Conservation (phyloP, 2,888 invertebrate species). For the Lasioglossum vierecki region DNA sequence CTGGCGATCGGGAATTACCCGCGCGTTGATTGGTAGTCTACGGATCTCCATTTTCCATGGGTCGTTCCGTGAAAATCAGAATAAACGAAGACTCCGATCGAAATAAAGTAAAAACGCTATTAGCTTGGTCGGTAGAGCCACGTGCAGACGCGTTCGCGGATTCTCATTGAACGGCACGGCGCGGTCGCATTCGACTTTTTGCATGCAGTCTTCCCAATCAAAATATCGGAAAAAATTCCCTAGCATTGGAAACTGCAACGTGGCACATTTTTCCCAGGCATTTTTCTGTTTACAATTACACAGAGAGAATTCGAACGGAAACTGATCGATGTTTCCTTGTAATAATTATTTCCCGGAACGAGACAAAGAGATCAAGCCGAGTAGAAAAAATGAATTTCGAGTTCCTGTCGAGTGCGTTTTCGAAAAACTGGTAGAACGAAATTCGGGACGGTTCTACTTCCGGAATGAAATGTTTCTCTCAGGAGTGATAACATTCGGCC, state of each 20-base stretch:
- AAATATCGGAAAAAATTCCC: constrained; percentile 1
- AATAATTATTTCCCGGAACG: neutral
- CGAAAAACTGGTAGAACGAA: neutral
- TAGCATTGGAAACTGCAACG: neutral
- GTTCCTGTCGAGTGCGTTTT: neutral
- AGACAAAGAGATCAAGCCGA: neutral
- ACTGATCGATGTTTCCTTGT: neutral
- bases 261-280: neutral
- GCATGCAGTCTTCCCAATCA: neutral
- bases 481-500: neutral
- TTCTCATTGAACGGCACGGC: neutral
- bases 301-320: neutral
- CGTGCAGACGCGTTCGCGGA: neutral
- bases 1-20: neutral
- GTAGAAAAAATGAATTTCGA: neutral
- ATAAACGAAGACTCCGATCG: neutral
- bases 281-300: neutral
- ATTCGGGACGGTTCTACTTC: neutral
- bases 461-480: neutral
- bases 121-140: neutral
- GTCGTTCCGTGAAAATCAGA: neutral
- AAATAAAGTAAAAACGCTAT: neutral
- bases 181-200: neutral
- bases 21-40: neutral
- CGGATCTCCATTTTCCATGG: neutral